Conservation (phyloP, 1,140 invertebrate genomes). For the Drosophila nasuta region DNA sequence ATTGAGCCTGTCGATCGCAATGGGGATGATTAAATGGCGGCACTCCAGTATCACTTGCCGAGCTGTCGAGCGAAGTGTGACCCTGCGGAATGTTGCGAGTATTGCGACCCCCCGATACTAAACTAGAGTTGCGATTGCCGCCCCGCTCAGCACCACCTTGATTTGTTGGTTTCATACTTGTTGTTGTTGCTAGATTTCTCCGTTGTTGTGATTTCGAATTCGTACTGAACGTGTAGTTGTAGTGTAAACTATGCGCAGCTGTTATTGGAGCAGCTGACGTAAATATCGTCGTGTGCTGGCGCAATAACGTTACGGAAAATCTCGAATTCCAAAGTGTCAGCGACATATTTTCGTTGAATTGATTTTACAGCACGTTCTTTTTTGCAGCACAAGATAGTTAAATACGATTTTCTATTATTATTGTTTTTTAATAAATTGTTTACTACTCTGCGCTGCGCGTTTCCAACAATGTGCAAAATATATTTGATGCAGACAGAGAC, state of each 20-base stretch:
- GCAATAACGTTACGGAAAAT: constrained; percentile 64
- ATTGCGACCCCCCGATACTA: background rate
- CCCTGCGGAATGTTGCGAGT: background rate
- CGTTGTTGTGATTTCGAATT: constrained; percentile 27
- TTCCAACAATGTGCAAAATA: constrained; percentile 15
- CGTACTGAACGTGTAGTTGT: constrained; percentile 22
- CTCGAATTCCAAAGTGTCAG: constrained; percentile 71
- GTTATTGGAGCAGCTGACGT: constrained; percentile 47
- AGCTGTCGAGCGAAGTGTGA: constrained; percentile 10
- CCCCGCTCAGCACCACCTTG: constrained; percentile 8
- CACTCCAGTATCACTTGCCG: constrained; percentile 16
- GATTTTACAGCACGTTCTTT: constrained; percentile 20
- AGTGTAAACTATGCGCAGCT: constrained; percentile 35
- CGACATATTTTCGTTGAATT: constrained; percentile 48
- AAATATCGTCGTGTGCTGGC: constrained; percentile 72
- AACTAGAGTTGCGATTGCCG: background rate
- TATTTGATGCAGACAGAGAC: constrained; percentile 33
- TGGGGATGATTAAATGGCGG: constrained; percentile 63
- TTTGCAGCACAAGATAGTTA: constrained; percentile 1
- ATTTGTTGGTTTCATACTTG: constrained; percentile 15
- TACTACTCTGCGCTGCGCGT: constrained; percentile 21
- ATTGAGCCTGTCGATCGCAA: constrained; percentile 65
- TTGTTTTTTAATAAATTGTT: constrained; percentile 37
- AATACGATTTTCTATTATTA: background rate
- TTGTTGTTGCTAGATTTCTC: constrained; percentile 11